Base-by-base conservation (phyloP, 2,113 vertebrate genomes). In the Pteropus alecto region DNA sequence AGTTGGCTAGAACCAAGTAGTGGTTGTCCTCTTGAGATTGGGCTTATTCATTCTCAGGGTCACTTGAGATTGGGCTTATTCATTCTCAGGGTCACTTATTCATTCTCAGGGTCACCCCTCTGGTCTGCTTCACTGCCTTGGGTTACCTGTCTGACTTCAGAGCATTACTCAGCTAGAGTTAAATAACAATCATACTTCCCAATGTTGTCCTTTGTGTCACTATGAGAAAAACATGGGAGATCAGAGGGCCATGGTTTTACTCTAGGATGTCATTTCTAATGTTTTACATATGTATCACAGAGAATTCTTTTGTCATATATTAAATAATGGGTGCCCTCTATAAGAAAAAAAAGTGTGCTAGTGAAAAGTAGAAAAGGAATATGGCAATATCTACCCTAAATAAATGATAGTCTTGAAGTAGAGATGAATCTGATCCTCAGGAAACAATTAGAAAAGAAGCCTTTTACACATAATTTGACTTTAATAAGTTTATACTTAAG, bases 401-500 rank as follows among this genome's bases (percentile, higher is more conserved):
- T 43, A n/a, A 54, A 56, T 46, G 12, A 77, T 26, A 79, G 12
- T 68, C 56, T 93, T 93, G 21, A 87, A 91, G 41, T 48, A 76
- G 22, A 90, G 30, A 46, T 83, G 22, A 92, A 56, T 88, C 48
- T 87, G 30, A 61, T 24, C 18, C 30, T 87, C 24, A 83, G 43
- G n/a, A 87, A 91, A 68, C 63, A 76, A 60, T 68, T 60, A 74
- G 67, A 82, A 92, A 74, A 82, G 22, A 91, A 94, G 6, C 4
- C 28, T 87, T 89, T 94, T 74, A 81, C 24, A 46, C 61, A 19
- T 77, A 76, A 94, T 46, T 92, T 33, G 58, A n/a, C n/a, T 70
- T 74, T 63, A 81, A 79, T 83, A 83, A 83, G 7, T 81, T 38
- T 90, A 77, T 82, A 51, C 41, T 92, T 87, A 94, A 82, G 51